A percentile compares a stretch with the other conserved stretches of the same genome.
Evolutionary conservation across 64 coral and sea anemone species (phyloP).

Genomic region (Orbicella faveolata): DNA sequence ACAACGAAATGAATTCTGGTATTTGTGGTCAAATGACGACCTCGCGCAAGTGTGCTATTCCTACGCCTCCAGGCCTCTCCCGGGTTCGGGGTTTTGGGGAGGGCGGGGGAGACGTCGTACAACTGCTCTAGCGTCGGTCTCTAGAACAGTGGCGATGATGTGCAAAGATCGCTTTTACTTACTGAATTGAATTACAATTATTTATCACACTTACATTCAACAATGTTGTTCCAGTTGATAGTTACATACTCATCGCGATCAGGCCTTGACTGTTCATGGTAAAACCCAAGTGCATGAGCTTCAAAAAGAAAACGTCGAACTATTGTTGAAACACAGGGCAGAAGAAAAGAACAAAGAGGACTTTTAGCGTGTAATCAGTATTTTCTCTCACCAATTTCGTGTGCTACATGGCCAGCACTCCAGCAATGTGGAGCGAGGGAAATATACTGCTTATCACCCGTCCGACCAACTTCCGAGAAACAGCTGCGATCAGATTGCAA

Average conservation of each 20-base stretch:
- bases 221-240: slow-evolving; percentile 71
- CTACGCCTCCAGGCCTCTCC: too few relatives aligned
- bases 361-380: neutral
- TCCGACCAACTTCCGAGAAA: slow-evolving; percentile 47
- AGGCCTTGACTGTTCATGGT: slow-evolving; percentile 61
- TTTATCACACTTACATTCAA: slow-evolving; percentile 29
- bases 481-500: neutral
- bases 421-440: slow-evolving; percentile 62
- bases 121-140: too few relatives aligned
- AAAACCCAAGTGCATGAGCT: slow-evolving; percentile 62
- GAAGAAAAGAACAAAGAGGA: neutral
- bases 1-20: too few relatives aligned
- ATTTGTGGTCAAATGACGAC: too few relatives aligned
- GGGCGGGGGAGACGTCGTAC: too few relatives aligned
- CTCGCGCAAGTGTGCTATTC: too few relatives aligned
- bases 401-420: slow-evolving; percentile 39
- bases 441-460: slow-evolving; percentile 59
- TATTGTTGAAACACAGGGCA: neutral
- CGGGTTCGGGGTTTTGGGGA: too few relatives aligned
- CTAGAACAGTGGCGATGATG: too few relatives aligned
- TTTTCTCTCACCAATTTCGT: slow-evolving; percentile 36
- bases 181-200: neutral
- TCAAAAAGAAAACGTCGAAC: neutral
- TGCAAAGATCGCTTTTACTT: neutral
- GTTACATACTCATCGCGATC: slow-evolving; percentile 69